These are phyloP conservation scores for Prietella phreatophila DNA, from an alignment of 2,113 vertebrate genomes.

Conservation along the genomic window DNA sequence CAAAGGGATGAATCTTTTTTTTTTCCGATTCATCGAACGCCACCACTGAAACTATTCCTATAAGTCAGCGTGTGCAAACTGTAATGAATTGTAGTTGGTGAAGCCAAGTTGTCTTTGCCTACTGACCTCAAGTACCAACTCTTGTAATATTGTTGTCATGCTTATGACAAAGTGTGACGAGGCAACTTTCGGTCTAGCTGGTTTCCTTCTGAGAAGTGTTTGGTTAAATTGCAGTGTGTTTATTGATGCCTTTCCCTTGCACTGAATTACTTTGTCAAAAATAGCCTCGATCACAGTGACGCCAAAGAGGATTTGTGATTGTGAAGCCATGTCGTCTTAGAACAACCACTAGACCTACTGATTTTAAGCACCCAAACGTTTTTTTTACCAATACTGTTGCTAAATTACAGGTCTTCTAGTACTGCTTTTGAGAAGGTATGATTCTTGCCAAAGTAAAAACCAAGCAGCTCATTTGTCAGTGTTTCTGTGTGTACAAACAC, in stretches of 20 bases:
- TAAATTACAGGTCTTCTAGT: neutral
- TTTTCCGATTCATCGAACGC: neutral
- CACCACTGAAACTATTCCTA: neutral
- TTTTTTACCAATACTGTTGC: neutral
- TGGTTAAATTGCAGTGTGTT: neutral
- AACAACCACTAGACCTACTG: neutral
- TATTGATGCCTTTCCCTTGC: neutral
- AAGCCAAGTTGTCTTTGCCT: neutral
- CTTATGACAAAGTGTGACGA: neutral
- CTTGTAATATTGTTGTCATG: neutral
- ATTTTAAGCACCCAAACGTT: neutral
- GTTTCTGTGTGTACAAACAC: conserved; percentile 2
- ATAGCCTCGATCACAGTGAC: neutral
- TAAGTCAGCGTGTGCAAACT: neutral
- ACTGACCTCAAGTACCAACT: neutral
- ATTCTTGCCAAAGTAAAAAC: neutral
- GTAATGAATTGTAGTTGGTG: neutral
- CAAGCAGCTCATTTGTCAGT: neutral
- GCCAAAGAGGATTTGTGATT: conserved; percentile 14
- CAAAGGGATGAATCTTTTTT: neutral
- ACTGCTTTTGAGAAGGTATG: neutral
- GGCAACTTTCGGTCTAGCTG: neutral
- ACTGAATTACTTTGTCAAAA: conserved; percentile 9
- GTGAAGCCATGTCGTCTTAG: neutral
- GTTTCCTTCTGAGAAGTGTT: conserved; percentile 13